Evolutionary conservation across 2,797 vertebrate genomes (phyloP).

Genomic region (Erithacus rubecula): DNA sequence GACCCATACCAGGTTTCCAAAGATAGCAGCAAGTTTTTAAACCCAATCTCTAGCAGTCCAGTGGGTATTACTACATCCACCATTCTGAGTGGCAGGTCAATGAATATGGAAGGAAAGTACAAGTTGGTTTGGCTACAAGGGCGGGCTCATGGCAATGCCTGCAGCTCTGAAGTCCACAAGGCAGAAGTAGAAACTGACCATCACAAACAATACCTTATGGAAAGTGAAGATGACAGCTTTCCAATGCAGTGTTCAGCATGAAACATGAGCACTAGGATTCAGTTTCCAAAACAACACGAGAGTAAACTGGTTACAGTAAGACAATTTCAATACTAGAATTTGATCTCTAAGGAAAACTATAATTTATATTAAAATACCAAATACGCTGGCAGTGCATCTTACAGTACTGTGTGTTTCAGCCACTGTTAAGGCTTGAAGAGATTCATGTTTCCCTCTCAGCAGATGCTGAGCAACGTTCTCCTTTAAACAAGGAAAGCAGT

Average conservation of each 20-base stretch:
- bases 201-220: neutral
- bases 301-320: constrained; percentile 31
- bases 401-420: constrained; percentile 60
- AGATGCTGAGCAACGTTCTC: neutral
- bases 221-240: neutral
- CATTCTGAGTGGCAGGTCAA: neutral
- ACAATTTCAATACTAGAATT: constrained; percentile 42
- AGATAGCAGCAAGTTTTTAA: constrained; percentile 75
- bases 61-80: constrained; percentile 26
- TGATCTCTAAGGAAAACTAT: constrained; percentile 47
- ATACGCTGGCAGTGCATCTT: constrained; percentile 66
- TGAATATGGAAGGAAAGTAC: neutral
- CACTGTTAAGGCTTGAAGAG: constrained; percentile 66
- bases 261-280: neutral
- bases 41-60: constrained; percentile 37
- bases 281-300: neutral
- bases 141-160: neutral
- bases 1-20: constrained; percentile 68
- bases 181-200: neutral
- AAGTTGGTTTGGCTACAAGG: neutral
- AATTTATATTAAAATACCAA: constrained; percentile 49
- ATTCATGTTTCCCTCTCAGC: constrained; percentile 14
- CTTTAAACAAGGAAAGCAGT: constrained; percentile 12
- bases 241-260: neutral
- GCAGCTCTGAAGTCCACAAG: neutral